Evolutionary conservation across 2,113 vertebrate species (phyloP), one percentile per base, ranked within the genome.

Genomic region (Clinocottus analis): DNA sequence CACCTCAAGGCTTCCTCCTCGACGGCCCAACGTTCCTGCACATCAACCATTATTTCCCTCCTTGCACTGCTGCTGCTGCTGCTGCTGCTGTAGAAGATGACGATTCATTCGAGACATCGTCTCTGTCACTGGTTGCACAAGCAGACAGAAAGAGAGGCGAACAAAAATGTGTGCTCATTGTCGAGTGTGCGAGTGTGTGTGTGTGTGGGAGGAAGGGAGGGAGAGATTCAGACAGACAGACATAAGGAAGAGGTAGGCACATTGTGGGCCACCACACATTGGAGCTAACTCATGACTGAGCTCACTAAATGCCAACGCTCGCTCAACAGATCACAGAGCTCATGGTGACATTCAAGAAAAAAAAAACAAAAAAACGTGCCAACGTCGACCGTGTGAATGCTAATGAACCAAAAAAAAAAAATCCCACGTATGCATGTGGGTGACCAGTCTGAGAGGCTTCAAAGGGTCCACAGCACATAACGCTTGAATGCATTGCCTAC

Each of bases 91-190:
- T 66, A 21, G 25, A 74, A 51, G 51, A 83, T 81, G 81, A 75
- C 78, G 47, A 79, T 31, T 91, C 79, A 69, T 49, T 39, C 35
- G 35, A 86, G 80, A 75, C 76, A 74, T 80, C 78, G 80, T 89
- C 83, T 72, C 71, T 83, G 89, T 79, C 85, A 89, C 89, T 72
- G 90, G 87, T 91, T 90, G 90, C 89, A 88, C 85, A 77, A 72
- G 72, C 76, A 78, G 55, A 69, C 65, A 58, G 65, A 35, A 70
- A 59, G 63, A 75, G 64, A 75, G 67, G 72, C 37, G 43, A 33
- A 62, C 9, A 71, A 62, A n/a, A 65, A 51, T 71, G 56, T 79
- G 80, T 63, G 67, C 61, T 65, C 41, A 6, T 37, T 69, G 60
- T 69, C 47, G 6, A 33, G 65, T 51, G 78, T 17, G 49, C 16